Evolutionary conservation across 1,140 invertebrate genomes (phyloP).

Genomic region (Formica exsecta): DNA sequence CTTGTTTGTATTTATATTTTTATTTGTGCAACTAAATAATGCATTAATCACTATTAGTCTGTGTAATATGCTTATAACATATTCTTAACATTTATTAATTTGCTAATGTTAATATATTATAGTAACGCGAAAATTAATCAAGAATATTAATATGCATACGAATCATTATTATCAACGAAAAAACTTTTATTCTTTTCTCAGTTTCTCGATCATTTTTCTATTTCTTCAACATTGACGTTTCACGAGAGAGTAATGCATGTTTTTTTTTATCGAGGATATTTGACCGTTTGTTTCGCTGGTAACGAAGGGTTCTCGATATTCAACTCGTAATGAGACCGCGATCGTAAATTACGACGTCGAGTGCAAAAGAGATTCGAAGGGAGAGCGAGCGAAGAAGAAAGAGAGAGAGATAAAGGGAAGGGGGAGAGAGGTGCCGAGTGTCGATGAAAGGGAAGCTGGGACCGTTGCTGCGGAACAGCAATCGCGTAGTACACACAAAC

Average conservation of each 20-base stretch:
- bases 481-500: conserved; percentile 54
- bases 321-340: conserved; percentile 74
- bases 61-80: background rate
- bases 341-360: conserved; percentile 78
- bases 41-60: background rate
- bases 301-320: conserved; percentile 68
- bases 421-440: conserved; percentile 57
- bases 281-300: conserved; percentile 42
- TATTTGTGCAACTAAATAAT: background rate
- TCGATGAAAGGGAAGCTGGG: conserved; percentile 76
- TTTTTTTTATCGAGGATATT: conserved; percentile 35
- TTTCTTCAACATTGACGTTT: background rate
- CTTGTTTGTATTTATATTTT: background rate
- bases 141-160: background rate
- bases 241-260: background rate
- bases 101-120: background rate
- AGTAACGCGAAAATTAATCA: background rate
- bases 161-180: background rate
- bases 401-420: background rate
- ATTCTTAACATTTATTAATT: background rate
- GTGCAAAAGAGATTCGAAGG: conserved; percentile 65
- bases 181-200: background rate
- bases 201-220: background rate
- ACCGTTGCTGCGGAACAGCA: conserved; percentile 60
- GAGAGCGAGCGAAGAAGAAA: conserved; percentile 17